These are phyloP conservation scores for Rutilus rutilus DNA, from an alignment of 2,113 vertebrate species.

Conservation along the genomic window DNA sequence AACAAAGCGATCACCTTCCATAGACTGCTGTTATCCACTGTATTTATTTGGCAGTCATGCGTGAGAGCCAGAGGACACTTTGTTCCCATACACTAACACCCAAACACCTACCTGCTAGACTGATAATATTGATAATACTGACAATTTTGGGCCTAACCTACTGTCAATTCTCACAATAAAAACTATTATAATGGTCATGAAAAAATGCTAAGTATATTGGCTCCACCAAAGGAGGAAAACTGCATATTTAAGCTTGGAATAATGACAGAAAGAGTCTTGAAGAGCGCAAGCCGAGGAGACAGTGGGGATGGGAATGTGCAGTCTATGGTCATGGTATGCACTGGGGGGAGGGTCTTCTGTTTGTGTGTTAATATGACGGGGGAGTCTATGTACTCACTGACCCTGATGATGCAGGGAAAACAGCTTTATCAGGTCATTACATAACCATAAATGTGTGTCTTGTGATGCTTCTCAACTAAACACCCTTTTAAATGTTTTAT, in stretches of 20 bases:
- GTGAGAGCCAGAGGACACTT: conserved; percentile 4
- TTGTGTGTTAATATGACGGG: neutral
- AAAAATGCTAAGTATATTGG: neutral
- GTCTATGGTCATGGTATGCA: neutral
- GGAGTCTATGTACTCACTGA: conserved; percentile 24
- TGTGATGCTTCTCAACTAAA: neutral
- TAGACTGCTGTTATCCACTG: neutral
- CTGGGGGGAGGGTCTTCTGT: conserved; percentile 34
- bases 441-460: neutral
- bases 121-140: neutral
- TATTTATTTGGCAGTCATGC: conserved; percentile 1
- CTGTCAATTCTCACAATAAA: neutral
- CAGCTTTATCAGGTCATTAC: conserved; percentile 21
- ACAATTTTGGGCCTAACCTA: neutral
- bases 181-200: neutral
- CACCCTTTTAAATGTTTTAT: neutral
- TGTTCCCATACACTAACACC: conserved; percentile 21
- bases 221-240: neutral
- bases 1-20: neutral
- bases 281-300: neutral
- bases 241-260: neutral
- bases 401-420: conserved; percentile 21
- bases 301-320: neutral
- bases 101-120: conserved; percentile 16
- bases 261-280: conserved; percentile 10